Evolutionary conservation across 2,797 vertebrate species (phyloP).

Genomic region (Pelochelys cantorii): DNA sequence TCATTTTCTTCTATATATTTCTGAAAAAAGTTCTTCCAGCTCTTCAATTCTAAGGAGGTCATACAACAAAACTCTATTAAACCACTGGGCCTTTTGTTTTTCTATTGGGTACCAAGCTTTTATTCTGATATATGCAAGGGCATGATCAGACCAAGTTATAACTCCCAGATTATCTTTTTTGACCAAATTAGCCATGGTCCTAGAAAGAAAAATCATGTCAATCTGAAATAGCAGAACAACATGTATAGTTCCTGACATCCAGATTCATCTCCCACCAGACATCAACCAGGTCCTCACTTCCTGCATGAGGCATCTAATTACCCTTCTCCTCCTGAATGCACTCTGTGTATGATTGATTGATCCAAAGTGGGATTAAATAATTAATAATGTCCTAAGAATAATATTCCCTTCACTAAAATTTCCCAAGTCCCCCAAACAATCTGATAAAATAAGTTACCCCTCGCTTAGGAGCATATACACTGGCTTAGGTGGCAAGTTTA

Average conservation of each 20-base stretch:
- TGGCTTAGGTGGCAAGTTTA: not conserved
- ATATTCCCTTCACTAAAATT: not conserved
- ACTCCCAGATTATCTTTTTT: not conserved
- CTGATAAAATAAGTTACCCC: not conserved
- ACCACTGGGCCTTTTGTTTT: not conserved
- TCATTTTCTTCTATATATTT: not conserved
- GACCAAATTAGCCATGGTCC: not conserved
- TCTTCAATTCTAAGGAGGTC: not conserved
- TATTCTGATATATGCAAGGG: not conserved
- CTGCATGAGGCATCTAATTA: not conserved
- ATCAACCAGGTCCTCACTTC: not conserved
- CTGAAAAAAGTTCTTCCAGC: not conserved
- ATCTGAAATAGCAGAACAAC: not conserved
- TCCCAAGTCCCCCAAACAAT: not conserved
- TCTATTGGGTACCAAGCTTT: not conserved
- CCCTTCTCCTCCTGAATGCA: not conserved
- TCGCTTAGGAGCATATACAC: not conserved
- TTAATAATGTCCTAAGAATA: not conserved
- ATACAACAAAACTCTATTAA: not conserved
- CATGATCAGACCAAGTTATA: not conserved
- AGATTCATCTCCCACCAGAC: not conserved
- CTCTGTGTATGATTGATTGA: not conserved
- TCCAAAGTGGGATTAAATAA: not conserved
- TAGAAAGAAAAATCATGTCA: not conserved
- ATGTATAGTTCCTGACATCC: not conserved